A percentile compares a stretch with the other conserved stretches of the same genome.
Evolutionary conservation across 2,888 invertebrate genomes (phyloP).

Genomic region (Philhelius pedissequus): DNA sequence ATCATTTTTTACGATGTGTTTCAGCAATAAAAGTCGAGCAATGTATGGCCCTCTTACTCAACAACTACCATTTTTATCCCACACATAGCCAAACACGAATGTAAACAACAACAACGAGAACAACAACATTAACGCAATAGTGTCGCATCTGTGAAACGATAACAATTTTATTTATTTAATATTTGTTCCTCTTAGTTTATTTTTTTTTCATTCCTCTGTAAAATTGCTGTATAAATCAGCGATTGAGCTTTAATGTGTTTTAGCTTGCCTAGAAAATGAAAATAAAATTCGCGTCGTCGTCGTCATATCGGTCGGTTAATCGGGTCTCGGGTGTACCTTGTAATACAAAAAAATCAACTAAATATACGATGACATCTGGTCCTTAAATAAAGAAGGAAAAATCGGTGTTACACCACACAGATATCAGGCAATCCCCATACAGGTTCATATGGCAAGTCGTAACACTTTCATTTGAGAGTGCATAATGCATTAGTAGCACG

Average conservation of each 20-base stretch:
- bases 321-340: not conserved
- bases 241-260: slow-evolving; percentile 54
- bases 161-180: slow-evolving; percentile 62
- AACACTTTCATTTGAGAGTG: slow-evolving; percentile 6
- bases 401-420: slow-evolving; percentile 1
- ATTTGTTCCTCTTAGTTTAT: not conserved
- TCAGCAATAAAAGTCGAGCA: slow-evolving; percentile 56
- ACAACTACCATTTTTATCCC: not conserved
- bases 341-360: not conserved
- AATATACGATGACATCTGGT: slow-evolving; percentile 38
- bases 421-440: not conserved
- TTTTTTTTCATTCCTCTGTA: slow-evolving; percentile 10
- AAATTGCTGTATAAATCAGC: slow-evolving; percentile 56
- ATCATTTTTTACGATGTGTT: slow-evolving; percentile 69
- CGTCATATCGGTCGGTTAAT: too few species aligned
- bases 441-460: not conserved
- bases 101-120: slow-evolving; percentile 22
- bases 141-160: slow-evolving; percentile 55
- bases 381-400: slow-evolving; percentile 11
- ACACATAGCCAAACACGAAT: not conserved
- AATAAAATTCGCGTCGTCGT: not conserved
- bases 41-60: slow-evolving; percentile 45
- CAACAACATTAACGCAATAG: slow-evolving; percentile 24
- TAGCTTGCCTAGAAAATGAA: slow-evolving; percentile 5
- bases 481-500: slow-evolving; percentile 46